A percentile compares a stretch with the other conserved stretches of the same genome.
These are phyloP conservation scores for Falco berigora DNA, from an alignment of 2,797 vertebrate genomes.

Conservation along the genomic window DNA sequence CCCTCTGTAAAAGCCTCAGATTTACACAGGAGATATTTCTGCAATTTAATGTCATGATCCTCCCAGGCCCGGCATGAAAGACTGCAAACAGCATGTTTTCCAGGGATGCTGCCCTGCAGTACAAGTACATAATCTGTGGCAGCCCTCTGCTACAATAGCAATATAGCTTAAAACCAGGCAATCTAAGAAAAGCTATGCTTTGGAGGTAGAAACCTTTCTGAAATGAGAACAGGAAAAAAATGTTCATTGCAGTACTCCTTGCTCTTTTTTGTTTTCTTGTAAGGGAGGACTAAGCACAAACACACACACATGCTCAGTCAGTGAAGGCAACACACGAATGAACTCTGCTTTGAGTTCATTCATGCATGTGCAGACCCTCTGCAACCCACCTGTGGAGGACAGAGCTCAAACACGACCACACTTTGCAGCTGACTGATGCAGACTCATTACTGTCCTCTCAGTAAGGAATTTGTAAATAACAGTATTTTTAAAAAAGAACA, in stretches of 20 bases:
- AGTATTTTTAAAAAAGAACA: not conserved
- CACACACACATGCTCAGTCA: not conserved
- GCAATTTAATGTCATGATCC: not conserved
- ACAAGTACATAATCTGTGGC: not conserved
- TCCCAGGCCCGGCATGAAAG: not conserved
- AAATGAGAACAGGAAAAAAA: not conserved
- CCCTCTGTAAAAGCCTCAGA: not conserved
- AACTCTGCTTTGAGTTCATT: not conserved
- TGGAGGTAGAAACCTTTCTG: not conserved
- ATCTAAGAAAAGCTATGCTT: not conserved
- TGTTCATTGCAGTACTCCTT: not conserved
- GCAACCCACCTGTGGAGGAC: not conserved
- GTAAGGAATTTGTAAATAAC: not conserved
- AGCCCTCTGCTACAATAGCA: not conserved
- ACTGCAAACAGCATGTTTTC: not conserved
- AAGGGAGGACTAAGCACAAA: not conserved
- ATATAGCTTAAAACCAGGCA: not conserved
- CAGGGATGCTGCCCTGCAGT: not conserved
- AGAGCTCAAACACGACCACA: not conserved
- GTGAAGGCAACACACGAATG: not conserved
- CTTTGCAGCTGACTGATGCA: not conserved
- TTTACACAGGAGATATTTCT: not conserved
- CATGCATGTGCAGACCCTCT: rapidly evolving
- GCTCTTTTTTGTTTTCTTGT: not conserved
- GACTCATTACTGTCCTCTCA: not conserved